Conservation (phyloP, 2,797 vertebrate species). For the Darevskia mixta region DNA sequence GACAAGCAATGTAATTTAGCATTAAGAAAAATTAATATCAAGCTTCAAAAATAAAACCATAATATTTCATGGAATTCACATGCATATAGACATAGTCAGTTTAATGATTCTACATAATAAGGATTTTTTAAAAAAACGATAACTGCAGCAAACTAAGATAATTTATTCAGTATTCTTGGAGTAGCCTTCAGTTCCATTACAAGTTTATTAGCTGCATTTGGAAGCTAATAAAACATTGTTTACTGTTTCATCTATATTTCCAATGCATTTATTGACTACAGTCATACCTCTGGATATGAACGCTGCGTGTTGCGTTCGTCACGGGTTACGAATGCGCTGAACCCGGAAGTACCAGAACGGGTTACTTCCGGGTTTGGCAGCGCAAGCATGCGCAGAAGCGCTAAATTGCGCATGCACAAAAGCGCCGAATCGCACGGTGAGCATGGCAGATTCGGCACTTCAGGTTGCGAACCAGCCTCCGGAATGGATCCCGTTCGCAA, state of each 20-base stretch:
- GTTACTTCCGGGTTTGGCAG: too few relatives aligned
- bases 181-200: background rate
- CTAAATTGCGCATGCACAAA: too few relatives aligned
- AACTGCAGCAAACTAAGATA: background rate
- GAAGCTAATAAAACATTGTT: background rate
- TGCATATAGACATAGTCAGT: background rate
- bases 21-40: background rate
- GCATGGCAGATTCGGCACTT: too few relatives aligned
- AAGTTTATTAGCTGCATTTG: slow-evolving; percentile 20
- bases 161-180: background rate
- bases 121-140: background rate
- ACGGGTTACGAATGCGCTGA: too few relatives aligned
- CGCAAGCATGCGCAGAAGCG: too few relatives aligned
- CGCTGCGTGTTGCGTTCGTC: too few relatives aligned
- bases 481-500: too few relatives aligned
- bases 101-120: background rate
- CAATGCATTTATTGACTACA: background rate
- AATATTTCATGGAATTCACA: background rate
- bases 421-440: too few relatives aligned
- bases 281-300: too few relatives aligned
- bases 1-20: slow-evolving; percentile 35
- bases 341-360: too few relatives aligned
- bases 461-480: too few relatives aligned
- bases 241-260: background rate
- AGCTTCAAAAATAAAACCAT: background rate